Evolutionary conservation across 2,888 invertebrate genomes (phyloP).

Genomic region (Amphipyra berbera): DNA sequence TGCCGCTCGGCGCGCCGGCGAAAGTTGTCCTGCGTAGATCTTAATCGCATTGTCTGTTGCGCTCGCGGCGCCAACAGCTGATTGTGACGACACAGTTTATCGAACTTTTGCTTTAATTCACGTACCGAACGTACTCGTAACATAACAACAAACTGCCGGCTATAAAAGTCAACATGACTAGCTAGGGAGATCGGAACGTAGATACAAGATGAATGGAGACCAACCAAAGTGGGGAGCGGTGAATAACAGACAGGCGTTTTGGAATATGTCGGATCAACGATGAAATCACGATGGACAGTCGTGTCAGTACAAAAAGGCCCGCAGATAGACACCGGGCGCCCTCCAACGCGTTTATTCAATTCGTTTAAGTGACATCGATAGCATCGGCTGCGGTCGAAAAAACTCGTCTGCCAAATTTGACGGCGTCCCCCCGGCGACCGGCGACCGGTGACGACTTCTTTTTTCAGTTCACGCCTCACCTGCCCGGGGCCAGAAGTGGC

Average conservation of each 20-base stretch:
- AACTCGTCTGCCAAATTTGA: conserved; percentile 84
- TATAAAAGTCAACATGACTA: conserved; percentile 50
- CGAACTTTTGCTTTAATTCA: conserved; percentile 81
- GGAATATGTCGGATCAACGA: conserved; percentile 60
- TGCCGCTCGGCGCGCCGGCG: conserved; percentile 89
- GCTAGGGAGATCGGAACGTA: conserved; percentile 31
- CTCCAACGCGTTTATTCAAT: conserved; percentile 87
- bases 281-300: conserved; percentile 61
- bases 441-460: conserved; percentile 74
- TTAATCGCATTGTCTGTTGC: conserved; percentile 90
- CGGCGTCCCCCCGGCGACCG: conserved; percentile 72
- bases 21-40: conserved; percentile 91
- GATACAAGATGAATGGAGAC: conserved; percentile 54
- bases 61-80: conserved; percentile 88
- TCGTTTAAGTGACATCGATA: conserved; percentile 90
- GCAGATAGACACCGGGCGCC: conserved; percentile 71
- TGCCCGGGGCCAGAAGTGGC: conserved; percentile 77
- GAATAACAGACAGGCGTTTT: conserved; percentile 58
- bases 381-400: conserved; percentile 84
- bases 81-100: conserved; percentile 85
- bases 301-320: conserved; percentile 62
- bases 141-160: conserved; percentile 54
- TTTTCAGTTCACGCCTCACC: conserved; percentile 85
- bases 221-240: conserved; percentile 45
- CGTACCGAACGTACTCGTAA: conserved; percentile 61